A percentile compares a stretch with the other conserved stretches of the same genome.
Evolutionary conservation across 2,797 vertebrate genomes (phyloP).

Genomic region (Eremophila alpestris): DNA sequence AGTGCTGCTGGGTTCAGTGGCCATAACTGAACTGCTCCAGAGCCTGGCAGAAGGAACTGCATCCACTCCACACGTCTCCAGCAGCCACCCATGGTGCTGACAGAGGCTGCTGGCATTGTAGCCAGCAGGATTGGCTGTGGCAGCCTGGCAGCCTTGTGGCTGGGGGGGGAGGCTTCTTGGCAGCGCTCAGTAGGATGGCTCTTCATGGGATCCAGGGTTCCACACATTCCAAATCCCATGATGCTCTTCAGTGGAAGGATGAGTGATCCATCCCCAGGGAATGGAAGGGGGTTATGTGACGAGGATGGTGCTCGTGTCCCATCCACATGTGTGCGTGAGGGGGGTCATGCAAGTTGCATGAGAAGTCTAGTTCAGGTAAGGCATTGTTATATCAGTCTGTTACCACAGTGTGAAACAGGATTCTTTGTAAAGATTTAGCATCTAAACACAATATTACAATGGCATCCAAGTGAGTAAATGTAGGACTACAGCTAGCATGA

Average conservation of each 20-base stretch:
- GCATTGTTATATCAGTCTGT: not conserved
- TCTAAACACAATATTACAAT: not conserved
- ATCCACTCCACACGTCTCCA: accelerated
- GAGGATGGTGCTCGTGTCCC: not conserved
- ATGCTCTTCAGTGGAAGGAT: not conserved
- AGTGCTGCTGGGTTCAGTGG: not conserved
- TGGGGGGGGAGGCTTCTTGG: not conserved
- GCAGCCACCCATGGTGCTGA: not conserved
- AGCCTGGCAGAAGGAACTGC: not conserved
- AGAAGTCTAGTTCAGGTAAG: not conserved
- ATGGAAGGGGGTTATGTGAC: not conserved
- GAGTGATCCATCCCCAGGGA: not conserved
- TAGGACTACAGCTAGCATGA: not conserved
- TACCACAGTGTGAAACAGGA: not conserved
- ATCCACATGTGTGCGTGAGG: not conserved
- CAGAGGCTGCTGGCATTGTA: not conserved
- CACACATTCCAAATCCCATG: not conserved
- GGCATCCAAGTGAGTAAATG: slow-evolving; percentile 14
- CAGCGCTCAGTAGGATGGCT: not conserved
- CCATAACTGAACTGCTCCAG: not conserved
- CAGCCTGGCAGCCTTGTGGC: not conserved
- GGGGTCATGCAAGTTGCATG: not conserved
- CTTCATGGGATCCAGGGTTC: not conserved
- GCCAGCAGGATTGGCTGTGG: accelerated
- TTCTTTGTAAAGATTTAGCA: not conserved